Evolutionary conservation across 2,113 vertebrate species (phyloP).

Genomic region (Uria lomvia): DNA sequence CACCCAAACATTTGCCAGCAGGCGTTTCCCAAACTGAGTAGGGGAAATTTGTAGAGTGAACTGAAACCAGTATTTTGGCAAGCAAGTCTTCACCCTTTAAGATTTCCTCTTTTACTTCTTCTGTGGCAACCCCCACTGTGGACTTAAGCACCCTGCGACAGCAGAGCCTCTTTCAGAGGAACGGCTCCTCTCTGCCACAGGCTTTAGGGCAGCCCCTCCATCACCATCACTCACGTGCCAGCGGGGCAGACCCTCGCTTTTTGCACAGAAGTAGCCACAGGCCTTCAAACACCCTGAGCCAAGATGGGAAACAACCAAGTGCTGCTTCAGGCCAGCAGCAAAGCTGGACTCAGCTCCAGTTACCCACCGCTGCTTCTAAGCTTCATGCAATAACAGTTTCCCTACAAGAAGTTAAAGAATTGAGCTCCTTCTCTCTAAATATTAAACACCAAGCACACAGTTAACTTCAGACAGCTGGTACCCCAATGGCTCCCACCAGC

Average conservation of each 20-base stretch:
- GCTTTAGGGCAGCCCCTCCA: neutral
- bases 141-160: neutral
- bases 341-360: neutral
- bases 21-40: neutral
- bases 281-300: fast-evolving
- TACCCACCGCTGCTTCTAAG: neutral
- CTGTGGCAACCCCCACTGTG: fast-evolving
- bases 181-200: neutral
- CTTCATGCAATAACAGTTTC: neutral
- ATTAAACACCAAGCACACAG: fast-evolving
- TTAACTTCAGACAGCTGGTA: neutral
- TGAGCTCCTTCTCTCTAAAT: neutral
- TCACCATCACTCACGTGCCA: neutral
- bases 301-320: neutral
- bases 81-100: neutral
- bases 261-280: neutral
- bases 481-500: neutral
- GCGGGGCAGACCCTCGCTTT: fast-evolving
- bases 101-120: neutral
- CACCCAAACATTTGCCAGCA: neutral
- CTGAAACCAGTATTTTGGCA: neutral
- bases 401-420: neutral
- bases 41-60: neutral
- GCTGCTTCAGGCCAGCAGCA: neutral
- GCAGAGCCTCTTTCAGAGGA: neutral